Evolutionary conservation across 2,113 vertebrate genomes (phyloP).

Genomic region (Leiothrix lutea): DNA sequence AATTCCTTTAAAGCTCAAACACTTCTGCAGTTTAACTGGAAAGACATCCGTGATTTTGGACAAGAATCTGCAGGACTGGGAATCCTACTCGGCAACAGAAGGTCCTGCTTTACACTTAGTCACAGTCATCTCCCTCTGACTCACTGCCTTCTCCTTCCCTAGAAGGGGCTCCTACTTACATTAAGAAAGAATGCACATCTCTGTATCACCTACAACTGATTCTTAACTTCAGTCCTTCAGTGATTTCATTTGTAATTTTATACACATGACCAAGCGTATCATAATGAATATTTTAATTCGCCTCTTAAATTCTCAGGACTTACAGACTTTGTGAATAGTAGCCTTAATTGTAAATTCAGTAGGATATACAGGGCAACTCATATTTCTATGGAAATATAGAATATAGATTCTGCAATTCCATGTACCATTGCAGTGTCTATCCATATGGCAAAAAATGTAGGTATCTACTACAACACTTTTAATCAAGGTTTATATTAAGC

Average conservation of each 20-base stretch:
- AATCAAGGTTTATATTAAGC: background rate
- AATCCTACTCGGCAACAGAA: background rate
- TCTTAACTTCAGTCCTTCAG: background rate
- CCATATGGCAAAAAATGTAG: background rate
- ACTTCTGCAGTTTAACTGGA: background rate
- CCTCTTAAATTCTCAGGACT: background rate
- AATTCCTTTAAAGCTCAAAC: background rate
- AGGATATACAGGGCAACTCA: background rate
- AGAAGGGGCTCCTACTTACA: background rate
- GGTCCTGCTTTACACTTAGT: background rate
- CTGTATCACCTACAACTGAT: background rate
- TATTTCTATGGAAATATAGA: background rate
- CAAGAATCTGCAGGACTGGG: background rate
- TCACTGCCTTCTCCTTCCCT: background rate
- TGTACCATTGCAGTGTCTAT: background rate
- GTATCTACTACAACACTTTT: background rate
- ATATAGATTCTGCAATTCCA: background rate
- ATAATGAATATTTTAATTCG: background rate
- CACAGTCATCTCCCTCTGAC: background rate
- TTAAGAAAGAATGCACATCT: background rate
- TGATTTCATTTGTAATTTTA: background rate
- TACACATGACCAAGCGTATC: background rate
- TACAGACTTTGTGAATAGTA: background rate
- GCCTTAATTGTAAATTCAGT: background rate
- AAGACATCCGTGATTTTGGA: background rate